These are phyloP conservation scores for Thomomys bottae DNA, from an alignment of 2,113 vertebrate species.

Conservation along the genomic window DNA sequence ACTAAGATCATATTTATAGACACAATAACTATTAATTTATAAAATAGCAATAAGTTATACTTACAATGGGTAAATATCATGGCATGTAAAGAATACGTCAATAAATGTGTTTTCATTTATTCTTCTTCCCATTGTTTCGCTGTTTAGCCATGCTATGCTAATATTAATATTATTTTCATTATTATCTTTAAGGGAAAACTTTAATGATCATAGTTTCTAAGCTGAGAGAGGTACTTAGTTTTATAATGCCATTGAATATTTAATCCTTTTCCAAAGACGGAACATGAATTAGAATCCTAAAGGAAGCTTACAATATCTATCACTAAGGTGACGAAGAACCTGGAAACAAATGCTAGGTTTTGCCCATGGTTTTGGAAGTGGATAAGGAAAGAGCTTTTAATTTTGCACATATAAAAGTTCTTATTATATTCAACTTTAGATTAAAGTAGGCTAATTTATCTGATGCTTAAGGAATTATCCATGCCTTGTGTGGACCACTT, in stretches of 20 bases:
- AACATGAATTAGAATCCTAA: background rate
- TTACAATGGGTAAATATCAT: background rate
- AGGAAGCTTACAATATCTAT: background rate
- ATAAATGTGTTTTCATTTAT: background rate
- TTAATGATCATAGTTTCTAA: background rate
- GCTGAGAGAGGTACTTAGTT: background rate
- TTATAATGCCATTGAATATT: background rate
- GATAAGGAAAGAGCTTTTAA: constrained; percentile 11
- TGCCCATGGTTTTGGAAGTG: background rate
- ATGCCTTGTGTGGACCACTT: background rate
- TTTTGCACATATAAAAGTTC: constrained; percentile 15
- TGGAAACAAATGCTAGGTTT: background rate
- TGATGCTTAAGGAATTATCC: background rate
- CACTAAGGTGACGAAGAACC: accelerated
- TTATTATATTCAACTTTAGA: background rate
- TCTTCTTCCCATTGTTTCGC: background rate
- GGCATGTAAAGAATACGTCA: background rate
- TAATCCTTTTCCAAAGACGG: background rate
- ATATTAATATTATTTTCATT: background rate
- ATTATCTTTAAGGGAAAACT: constrained; percentile 4
- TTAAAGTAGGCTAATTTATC: background rate
- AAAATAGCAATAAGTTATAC: background rate
- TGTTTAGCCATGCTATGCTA: background rate
- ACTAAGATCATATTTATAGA: background rate
- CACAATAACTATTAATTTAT: background rate